Evolutionary conservation across 2,888 invertebrate genomes (phyloP).

Genomic region (Tetropium fuscum): DNA sequence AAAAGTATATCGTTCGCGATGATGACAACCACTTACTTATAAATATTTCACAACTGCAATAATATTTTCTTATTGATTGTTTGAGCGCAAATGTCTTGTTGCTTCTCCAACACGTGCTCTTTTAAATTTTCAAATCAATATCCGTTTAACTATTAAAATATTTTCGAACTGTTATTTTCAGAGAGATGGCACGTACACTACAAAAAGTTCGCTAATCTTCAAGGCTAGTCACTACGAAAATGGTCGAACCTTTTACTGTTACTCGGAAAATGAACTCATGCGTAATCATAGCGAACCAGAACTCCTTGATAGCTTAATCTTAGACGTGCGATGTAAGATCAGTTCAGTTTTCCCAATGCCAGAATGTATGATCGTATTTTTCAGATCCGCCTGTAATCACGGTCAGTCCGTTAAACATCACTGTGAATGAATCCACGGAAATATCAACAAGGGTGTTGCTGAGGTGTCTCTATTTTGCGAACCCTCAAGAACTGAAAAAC

Average conservation of each 20-base stretch:
- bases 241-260: constrained; percentile 81
- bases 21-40: no score
- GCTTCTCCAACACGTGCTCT: no score
- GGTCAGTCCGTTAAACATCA: constrained; percentile 80
- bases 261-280: constrained; percentile 86
- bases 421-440: constrained; percentile 77
- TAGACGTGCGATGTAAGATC: constrained; percentile 90
- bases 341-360: no score
- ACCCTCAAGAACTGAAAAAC: constrained; percentile 81
- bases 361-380: no score
- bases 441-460: constrained; percentile 67
- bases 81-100: no score
- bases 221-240: constrained; percentile 86
- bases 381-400: constrained; percentile 88
- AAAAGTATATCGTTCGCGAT: no score
- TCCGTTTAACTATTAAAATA: no score
- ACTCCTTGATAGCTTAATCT: constrained; percentile 75
- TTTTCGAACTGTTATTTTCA: no score
- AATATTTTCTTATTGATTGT: no score
- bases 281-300: constrained; percentile 79
- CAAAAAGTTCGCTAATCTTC: constrained; percentile 82
- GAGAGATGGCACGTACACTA: constrained; percentile 85
- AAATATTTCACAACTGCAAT: no score
- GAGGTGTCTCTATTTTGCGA: constrained; percentile 86
- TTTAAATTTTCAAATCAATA: no score